Conservation (phyloP, 53 echinoderm and acorn worm species). For the Mesocentrotus franciscanus region DNA sequence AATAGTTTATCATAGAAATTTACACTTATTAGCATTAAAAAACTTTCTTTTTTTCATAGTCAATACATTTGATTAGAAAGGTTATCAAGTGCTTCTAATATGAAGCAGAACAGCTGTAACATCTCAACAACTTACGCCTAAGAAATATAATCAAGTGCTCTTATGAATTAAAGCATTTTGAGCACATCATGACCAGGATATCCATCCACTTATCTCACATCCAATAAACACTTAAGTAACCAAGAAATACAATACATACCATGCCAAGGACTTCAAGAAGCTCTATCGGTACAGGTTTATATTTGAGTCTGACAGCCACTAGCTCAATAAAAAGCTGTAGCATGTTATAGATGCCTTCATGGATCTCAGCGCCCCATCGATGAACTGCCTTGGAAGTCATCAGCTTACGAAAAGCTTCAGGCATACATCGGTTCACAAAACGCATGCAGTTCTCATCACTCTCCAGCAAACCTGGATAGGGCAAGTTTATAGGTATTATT, state of each 20-base stretch:
- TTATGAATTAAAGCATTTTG: neutral
- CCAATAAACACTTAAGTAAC: neutral
- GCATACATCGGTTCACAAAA: conserved; percentile 93
- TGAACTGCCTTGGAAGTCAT: conserved; percentile 97
- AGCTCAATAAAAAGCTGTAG: conserved; percentile 88
- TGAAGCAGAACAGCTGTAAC: too few species aligned
- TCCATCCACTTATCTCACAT: neutral
- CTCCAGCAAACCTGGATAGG: conserved; percentile 78
- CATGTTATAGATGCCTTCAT: conserved; percentile 98
- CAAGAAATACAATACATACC: conserved; percentile 66
- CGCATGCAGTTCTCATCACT: conserved; percentile 90
- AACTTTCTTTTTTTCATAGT: too few species aligned
- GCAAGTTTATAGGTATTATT: neutral
- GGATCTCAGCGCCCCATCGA: conserved; percentile 93
- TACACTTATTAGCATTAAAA: too few species aligned
- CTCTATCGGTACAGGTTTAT: conserved; percentile 85
- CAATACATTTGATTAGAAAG: too few species aligned
- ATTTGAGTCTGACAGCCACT: conserved; percentile 85
- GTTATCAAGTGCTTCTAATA: too few species aligned
- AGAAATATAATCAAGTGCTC: neutral
- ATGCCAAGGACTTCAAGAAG: conserved; percentile 83
- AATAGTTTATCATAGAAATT: too few species aligned
- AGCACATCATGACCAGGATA: neutral
- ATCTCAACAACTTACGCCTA: too few species aligned
- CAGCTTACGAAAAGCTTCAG: conserved; percentile 94